Conservation (phyloP, 2,888 invertebrate species). For the Hecatera dysodea region DNA sequence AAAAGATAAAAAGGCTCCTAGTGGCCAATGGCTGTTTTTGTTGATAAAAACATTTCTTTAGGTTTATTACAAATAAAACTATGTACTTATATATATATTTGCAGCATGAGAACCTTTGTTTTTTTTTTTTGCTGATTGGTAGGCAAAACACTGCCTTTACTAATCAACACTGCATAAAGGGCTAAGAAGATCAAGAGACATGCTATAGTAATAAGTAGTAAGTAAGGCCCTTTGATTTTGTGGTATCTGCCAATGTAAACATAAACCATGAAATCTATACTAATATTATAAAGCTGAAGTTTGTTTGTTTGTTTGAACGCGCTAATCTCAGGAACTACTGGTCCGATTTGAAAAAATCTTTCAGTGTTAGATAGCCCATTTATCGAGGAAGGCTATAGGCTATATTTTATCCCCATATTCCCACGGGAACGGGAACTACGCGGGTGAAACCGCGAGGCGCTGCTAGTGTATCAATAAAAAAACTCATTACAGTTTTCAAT, state of each 20-base stretch:
- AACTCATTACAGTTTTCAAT: conserved; percentile 45
- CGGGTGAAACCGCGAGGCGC: no score
- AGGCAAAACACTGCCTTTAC: background rate
- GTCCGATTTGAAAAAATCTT: no score
- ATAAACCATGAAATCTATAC: no score
- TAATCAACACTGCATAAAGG: conserved; percentile 1
- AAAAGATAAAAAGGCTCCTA: background rate
- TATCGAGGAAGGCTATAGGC: no score
- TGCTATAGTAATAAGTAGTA: background rate
- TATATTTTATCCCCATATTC: no score
- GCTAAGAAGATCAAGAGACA: background rate
- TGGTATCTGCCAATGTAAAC: background rate
- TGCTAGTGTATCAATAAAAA: conserved; percentile 28
- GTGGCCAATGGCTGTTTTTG: background rate
- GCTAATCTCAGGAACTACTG: no score
- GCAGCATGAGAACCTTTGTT: background rate
- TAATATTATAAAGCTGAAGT: no score
- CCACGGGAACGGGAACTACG: no score
- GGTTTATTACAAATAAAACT: background rate
- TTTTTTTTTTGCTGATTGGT: background rate
- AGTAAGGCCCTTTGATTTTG: background rate
- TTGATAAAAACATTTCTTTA: background rate
- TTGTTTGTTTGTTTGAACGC: no score
- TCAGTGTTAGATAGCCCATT: no score
- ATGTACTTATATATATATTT: background rate